These are phyloP conservation scores for Hydrolagus colliei DNA, from an alignment of 2,797 vertebrate genomes.

Conservation along the genomic window DNA sequence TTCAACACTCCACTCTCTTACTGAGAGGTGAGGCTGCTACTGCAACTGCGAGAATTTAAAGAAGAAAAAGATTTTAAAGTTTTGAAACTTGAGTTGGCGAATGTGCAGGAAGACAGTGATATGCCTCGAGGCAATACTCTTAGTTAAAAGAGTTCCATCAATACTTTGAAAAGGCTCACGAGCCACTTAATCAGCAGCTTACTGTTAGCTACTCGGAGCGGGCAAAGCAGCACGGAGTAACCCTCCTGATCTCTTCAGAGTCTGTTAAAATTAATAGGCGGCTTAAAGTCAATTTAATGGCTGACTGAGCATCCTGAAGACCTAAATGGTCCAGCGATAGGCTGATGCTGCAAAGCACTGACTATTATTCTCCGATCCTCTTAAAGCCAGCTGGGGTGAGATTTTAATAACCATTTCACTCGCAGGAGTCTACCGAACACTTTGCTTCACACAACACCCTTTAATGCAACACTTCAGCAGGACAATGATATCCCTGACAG, in stretches of 20 bases:
- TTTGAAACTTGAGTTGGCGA: no score
- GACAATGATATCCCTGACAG: not conserved
- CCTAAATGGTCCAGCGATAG: not conserved
- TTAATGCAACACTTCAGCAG: not conserved
- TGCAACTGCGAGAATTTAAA: no score
- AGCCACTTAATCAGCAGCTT: no score
- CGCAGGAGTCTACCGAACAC: not conserved
- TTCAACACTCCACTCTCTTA: no score
- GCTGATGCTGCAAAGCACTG: not conserved
- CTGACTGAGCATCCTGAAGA: slow-evolving; percentile 19
- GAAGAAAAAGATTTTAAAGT: no score
- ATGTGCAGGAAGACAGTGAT: no score
- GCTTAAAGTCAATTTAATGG: slow-evolving; percentile 23
- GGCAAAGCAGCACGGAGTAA: no score
- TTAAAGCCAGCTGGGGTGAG: not conserved
- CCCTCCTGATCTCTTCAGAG: not conserved
- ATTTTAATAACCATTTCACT: not conserved
- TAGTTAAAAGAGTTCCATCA: no score
- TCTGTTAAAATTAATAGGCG: slow-evolving; percentile 28
- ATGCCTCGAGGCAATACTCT: no score
- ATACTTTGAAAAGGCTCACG: no score
- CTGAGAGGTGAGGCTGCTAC: no score
- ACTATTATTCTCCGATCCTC: not conserved
- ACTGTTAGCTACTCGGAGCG: no score
- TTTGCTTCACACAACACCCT: not conserved